Percentiles rank a stretch among this genome's conserved stretches.
Conservation (phyloP, 2,888 invertebrate species). For the Acleris emargana region DNA sequence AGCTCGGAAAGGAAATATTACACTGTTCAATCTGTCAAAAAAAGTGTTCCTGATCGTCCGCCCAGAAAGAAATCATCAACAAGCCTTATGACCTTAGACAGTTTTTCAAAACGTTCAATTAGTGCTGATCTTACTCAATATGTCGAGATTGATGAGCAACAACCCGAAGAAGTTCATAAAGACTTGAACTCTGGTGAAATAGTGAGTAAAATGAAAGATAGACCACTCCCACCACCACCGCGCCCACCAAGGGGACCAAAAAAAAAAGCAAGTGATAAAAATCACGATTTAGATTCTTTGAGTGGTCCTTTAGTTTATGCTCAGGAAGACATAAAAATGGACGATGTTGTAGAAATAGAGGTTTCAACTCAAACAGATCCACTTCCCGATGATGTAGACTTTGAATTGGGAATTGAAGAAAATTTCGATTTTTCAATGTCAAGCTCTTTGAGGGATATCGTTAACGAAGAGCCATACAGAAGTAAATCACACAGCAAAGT, state of each 20-base stretch:
- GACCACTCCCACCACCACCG: slow-evolving; percentile 94
- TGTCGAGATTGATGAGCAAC: slow-evolving; percentile 84
- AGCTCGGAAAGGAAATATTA: slow-evolving; percentile 86
- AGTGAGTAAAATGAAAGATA: slow-evolving; percentile 91
- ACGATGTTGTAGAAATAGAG: slow-evolving; percentile 85
- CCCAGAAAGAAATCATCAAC: slow-evolving; percentile 85
- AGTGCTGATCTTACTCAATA: slow-evolving; percentile 82
- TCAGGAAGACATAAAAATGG: slow-evolving; percentile 50
- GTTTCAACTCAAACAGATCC: slow-evolving; percentile 94
- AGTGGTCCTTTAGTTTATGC: slow-evolving; percentile 45
- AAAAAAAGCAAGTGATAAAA: slow-evolving; percentile 64
- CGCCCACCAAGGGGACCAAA: slow-evolving; percentile 88
- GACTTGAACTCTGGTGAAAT: slow-evolving; percentile 89
- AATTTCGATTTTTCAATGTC: slow-evolving; percentile 74
- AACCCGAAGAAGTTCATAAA: slow-evolving; percentile 84
- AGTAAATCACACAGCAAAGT: slow-evolving; percentile 76
- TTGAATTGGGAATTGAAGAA: slow-evolving; percentile 83
- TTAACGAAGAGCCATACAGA: slow-evolving; percentile 81
- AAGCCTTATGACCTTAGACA: slow-evolving; percentile 80
- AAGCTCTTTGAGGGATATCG: slow-evolving; percentile 73
- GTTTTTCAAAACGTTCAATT: slow-evolving; percentile 70
- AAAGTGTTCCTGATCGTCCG: slow-evolving; percentile 84
- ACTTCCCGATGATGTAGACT: slow-evolving; percentile 89
- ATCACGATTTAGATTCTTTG: slow-evolving; percentile 42
- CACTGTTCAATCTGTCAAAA: slow-evolving; percentile 82